A percentile compares a stretch with the other conserved stretches of the same genome.
Evolutionary conservation across 2,113 vertebrate genomes (phyloP).

Genomic region (Sciurus niger): DNA sequence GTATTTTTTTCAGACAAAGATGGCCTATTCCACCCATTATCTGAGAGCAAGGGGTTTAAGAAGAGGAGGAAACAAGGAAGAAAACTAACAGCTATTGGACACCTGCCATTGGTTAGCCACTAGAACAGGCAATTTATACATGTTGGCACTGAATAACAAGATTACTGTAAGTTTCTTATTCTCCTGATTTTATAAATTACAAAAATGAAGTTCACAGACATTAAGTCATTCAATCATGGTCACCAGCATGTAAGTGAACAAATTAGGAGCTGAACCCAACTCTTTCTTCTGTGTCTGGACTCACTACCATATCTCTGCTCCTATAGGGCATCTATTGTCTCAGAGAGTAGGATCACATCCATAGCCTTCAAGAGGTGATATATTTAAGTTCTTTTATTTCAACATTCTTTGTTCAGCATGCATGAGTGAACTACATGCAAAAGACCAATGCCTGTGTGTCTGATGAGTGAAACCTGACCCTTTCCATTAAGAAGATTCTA

Average conservation of each 20-base stretch:
- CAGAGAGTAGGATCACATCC: not conserved
- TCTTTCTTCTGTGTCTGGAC: not conserved
- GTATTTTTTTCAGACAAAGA: not conserved
- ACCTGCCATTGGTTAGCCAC: not conserved
- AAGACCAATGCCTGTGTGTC: not conserved
- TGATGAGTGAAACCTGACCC: not conserved
- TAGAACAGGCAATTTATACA: not conserved
- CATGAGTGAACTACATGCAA: not conserved
- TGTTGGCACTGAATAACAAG: not conserved
- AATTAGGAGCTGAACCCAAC: not conserved
- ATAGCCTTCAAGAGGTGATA: not conserved
- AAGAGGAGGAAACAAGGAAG: not conserved
- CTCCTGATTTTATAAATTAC: not conserved
- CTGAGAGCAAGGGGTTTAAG: not conserved
- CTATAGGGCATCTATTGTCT: not conserved
- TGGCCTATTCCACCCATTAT: not conserved
- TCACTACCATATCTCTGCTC: not conserved
- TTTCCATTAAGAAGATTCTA: not conserved
- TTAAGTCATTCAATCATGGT: not conserved
- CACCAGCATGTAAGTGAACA: not conserved
- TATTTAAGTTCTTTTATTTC: not conserved
- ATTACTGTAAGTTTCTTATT: not conserved
- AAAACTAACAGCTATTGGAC: not conserved
- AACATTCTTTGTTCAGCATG: not conserved
- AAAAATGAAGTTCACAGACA: not conserved